Conservation (phyloP, 2,113 vertebrate genomes). For the Sminthopsis crassicaudata region DNA sequence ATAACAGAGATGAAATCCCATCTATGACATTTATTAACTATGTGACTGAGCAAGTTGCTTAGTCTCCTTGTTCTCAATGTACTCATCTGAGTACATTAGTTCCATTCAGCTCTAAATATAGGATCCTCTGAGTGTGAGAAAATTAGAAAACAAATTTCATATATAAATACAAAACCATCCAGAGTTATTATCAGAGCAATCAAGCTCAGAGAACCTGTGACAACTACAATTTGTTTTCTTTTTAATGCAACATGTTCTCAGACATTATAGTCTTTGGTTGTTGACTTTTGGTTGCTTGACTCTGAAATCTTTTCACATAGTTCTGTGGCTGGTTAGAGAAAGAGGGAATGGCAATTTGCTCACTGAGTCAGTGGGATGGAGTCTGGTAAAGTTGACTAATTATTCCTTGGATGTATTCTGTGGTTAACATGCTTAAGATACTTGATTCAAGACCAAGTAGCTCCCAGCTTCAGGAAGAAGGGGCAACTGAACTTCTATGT, state of each 20-base stretch:
- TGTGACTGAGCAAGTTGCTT: not conserved
- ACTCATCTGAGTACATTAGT: not conserved
- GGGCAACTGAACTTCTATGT: slow-evolving; percentile 31
- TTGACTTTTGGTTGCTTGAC: slow-evolving; percentile 62
- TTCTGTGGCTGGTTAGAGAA: slow-evolving; percentile 56
- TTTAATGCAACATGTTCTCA: slow-evolving; percentile 62
- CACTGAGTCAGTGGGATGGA: slow-evolving; percentile 74
- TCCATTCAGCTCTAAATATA: not conserved
- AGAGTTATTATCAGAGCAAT: slow-evolving; percentile 65
- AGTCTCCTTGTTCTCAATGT: too few species aligned
- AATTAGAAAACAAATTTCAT: slow-evolving; percentile 30
- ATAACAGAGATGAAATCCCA: not conserved
- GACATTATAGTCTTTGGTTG: slow-evolving; percentile 60
- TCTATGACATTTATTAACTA: not conserved
- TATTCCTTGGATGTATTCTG: slow-evolving; percentile 80
- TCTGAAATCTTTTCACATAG: slow-evolving; percentile 66
- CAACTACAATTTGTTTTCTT: slow-evolving; percentile 55
- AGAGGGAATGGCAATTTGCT: slow-evolving; percentile 69
- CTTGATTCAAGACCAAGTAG: slow-evolving; percentile 70
- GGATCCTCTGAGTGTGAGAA: slow-evolving; percentile 6
- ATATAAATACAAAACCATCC: slow-evolving; percentile 54
- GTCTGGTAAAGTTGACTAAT: slow-evolving; percentile 72
- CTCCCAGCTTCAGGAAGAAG: slow-evolving; percentile 18
- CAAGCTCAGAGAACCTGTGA: slow-evolving; percentile 66
- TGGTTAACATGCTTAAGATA: slow-evolving; percentile 64